phyloP scores from a whole-genome alignment of 2,113 vertebrate genomes.

The Trogon surrucura region DNA sequence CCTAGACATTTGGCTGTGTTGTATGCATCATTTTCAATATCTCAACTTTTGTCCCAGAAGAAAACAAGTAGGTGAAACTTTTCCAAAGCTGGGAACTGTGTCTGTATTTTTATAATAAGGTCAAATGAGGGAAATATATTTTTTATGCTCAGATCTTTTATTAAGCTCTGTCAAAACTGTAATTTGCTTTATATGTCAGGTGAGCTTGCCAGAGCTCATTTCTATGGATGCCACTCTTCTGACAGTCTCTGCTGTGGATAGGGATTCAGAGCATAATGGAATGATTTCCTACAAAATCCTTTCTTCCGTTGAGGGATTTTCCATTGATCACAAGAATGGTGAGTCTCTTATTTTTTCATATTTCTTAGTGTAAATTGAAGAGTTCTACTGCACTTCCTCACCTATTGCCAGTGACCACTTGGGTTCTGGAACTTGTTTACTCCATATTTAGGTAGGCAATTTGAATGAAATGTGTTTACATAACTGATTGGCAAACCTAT shows the following conservation, averaged over 20 bases:
- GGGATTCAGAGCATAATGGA: slow-evolving; percentile 78
- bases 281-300: slow-evolving; percentile 86
- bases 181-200: slow-evolving; percentile 68
- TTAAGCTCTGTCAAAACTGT: not conserved
- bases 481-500: not conserved
- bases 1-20: not conserved
- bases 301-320: slow-evolving; percentile 79
- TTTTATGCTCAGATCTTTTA: not conserved
- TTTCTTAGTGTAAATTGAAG: not conserved
- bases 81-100: not conserved
- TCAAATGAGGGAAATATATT: not conserved
- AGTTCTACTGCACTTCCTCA: not conserved
- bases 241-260: slow-evolving; percentile 82
- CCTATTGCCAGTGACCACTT: not conserved
- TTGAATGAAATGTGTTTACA: not conserved
- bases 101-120: not conserved
- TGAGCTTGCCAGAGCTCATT: slow-evolving; percentile 79
- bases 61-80: not conserved
- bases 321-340: slow-evolving; percentile 85
- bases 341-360: slow-evolving; percentile 56
- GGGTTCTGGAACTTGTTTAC: not conserved
- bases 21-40: not conserved
- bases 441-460: not conserved
- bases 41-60: not conserved
- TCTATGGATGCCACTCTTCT: slow-evolving; percentile 71